phyloP scores from a whole-genome alignment of 1,140 invertebrate genomes.

The Tyrophagus putrescentiae region DNA sequence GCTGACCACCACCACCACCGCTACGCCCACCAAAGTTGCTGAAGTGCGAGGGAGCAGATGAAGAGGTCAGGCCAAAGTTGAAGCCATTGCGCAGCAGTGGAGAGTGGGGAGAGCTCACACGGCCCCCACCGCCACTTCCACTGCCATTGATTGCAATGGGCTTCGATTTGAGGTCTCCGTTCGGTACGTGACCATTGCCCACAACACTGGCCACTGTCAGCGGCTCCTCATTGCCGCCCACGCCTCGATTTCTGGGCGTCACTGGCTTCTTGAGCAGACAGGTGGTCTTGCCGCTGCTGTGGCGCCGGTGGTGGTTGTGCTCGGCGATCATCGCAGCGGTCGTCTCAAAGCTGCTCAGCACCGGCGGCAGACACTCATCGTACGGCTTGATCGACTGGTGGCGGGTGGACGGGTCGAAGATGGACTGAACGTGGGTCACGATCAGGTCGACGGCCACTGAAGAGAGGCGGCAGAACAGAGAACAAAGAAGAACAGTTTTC shows the following conservation, averaged over 20 bases:
- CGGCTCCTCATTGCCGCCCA: too few relatives aligned
- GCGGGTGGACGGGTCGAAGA: constrained; percentile 10
- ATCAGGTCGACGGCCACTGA: constrained; percentile 25
- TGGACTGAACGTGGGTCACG: constrained; percentile 20
- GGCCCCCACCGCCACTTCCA: neutral
- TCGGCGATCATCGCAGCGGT: neutral
- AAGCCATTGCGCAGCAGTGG: neutral
- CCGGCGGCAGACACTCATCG: neutral
- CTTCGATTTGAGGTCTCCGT: neutral
- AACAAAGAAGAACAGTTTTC: neutral
- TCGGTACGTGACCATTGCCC: neutral
- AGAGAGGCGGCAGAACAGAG: constrained; percentile 6
- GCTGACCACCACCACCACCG: too few relatives aligned
- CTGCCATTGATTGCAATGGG: neutral
- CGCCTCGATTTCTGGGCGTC: too few relatives aligned
- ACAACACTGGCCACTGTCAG: neutral
- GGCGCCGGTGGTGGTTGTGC: neutral
- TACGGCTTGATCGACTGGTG: constrained; percentile 13
- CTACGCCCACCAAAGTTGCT: too few relatives aligned
- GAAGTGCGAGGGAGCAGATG: constrained; percentile 1
- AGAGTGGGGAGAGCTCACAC: neutral
- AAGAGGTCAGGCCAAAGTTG: neutral
- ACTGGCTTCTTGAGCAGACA: neutral
- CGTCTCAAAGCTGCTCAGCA: neutral
- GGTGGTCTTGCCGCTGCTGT: neutral